Percentiles rank a stretch among this genome's conserved stretches.
Conservation (phyloP, 2,888 invertebrate species). For the Hyppa rectilinea region DNA sequence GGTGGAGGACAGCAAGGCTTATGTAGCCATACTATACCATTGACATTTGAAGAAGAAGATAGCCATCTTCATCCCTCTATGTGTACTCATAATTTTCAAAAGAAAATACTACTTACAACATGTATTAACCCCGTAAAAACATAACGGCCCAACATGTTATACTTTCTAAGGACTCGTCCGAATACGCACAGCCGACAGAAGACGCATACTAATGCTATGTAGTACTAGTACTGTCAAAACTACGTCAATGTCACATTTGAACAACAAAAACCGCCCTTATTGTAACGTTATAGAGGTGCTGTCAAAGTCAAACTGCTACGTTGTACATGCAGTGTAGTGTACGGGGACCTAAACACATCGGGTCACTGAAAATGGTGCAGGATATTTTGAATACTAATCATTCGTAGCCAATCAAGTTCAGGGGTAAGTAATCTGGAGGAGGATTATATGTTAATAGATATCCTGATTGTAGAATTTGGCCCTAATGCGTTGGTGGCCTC, state of each 20-base stretch:
- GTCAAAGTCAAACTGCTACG: neutral
- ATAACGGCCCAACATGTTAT: conserved; percentile 9
- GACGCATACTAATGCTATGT: conserved; percentile 36
- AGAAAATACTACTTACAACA: neutral
- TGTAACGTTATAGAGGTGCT: neutral
- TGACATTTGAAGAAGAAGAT: too few relatives aligned
- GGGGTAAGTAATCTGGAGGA: neutral
- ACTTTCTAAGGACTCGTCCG: conserved; percentile 17
- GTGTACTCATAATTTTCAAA: neutral
- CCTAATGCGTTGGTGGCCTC: conserved; percentile 20
- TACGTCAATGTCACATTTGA: neutral
- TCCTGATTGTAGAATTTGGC: conserved; percentile 11
- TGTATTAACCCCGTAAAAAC: conserved; percentile 8
- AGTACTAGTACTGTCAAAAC: neutral
- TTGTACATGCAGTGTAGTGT: neutral
- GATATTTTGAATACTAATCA: conserved; percentile 12
- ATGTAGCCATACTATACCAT: too few relatives aligned
- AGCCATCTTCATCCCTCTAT: too few relatives aligned
- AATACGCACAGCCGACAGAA: conserved; percentile 15
- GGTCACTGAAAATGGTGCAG: conserved; percentile 17
- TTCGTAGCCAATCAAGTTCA: neutral
- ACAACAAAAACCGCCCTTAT: neutral
- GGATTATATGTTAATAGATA: conserved; percentile 4
- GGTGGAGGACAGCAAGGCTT: too few relatives aligned
- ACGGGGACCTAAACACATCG: neutral